Conservation (phyloP, 2,888 invertebrate genomes). For the Pantelozetes paolii region DNA sequence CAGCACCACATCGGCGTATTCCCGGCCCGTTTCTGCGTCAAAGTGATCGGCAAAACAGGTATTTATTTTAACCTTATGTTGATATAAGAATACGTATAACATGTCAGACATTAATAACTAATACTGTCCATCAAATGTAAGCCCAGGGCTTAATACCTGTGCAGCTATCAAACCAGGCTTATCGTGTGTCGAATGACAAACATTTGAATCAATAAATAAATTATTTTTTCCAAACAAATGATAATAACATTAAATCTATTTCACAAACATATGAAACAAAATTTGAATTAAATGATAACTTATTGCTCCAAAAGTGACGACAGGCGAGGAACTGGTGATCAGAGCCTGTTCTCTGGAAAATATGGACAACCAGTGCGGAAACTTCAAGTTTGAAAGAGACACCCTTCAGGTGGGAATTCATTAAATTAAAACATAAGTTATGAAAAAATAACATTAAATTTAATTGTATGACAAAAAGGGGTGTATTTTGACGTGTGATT, state of each 20-base stretch:
- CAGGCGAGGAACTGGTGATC: conserved; percentile 54
- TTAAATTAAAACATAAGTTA: no score
- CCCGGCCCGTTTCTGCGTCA: conserved; percentile 59
- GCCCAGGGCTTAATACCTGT: no score
- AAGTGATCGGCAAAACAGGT: conserved; percentile 57
- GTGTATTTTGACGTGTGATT: conserved; percentile 57
- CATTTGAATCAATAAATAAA: no score
- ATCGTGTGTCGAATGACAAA: no score
- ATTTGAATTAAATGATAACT: neutral
- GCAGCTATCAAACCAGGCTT: no score
- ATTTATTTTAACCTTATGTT: no score
- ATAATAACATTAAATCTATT: neutral
- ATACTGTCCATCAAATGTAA: no score
- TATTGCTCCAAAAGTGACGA: conserved; percentile 50
- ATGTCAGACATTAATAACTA: no score
- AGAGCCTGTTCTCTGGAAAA: conserved; percentile 56
- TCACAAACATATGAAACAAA: neutral
- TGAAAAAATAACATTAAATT: no score
- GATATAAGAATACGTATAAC: no score
- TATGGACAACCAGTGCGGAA: conserved; percentile 58
- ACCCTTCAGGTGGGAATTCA: conserved; percentile 50
- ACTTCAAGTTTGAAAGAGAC: conserved; percentile 55
- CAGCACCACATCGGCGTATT: conserved; percentile 56
- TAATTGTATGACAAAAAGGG: conserved; percentile 52
- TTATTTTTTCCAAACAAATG: no score